Evolutionary conservation across 2,113 vertebrate genomes (phyloP), one percentile per base, ranked within the genome.

Genomic region (Paracanthobrama guichenoti): DNA sequence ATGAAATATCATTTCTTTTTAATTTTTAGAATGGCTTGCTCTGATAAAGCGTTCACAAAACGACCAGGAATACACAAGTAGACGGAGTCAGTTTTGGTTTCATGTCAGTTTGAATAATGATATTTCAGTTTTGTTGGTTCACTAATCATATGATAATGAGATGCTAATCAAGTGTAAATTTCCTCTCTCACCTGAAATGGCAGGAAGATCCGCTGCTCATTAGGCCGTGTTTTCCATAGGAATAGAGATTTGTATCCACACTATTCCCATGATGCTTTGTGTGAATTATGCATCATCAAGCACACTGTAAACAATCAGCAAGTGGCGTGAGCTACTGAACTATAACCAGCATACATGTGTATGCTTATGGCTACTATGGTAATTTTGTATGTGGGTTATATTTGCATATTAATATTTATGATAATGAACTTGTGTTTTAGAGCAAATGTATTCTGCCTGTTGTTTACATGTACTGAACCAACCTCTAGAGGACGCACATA

Each of bases 101-200:
- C 16, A 67, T 9, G 18, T 69, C 0, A 18, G 18, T 9, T 5
- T 20, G 18, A 55, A 20, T 20, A 55, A 8, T 55, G 18, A 20
- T 55, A 20, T 55, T 55, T 20, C 18, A 55, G 2, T 20, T 55
- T 55, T 55, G 18, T 55, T 6, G 18, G 9, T 69, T 69, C 31
- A 11, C 66, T 69, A 22, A 69, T 69, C 66, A 12, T 22, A 69
- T 69, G 66, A 69, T 69, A 69, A 69, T 39, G 31, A 69, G 31
- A 69, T 69, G 31, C 66, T 69, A 69, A 69, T 69, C 31, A 42
- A 11, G 22, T 67, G 31, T 4, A 39, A 39, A 67, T 67, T 4
- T 35, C 8, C 16, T 20, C 64, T 1, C 18, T 67, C 31, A 39
- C 31, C 64, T 67, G 28, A 18, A 66, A 9, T 66, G 14, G 6